Base-by-base conservation (phyloP, 1,140 invertebrate genomes). In the Doryteuthis pealeii region DNA sequence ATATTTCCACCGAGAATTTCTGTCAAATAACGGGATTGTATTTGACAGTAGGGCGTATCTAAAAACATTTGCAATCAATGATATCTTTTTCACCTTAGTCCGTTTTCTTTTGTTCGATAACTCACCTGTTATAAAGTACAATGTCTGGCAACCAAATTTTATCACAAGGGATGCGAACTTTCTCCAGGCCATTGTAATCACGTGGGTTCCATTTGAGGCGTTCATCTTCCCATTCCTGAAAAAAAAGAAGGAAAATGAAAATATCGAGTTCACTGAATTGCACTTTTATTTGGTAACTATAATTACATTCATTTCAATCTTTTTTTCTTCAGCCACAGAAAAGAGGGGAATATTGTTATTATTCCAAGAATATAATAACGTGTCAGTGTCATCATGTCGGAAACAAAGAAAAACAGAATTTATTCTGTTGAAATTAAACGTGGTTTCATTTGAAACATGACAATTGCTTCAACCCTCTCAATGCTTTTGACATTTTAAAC, bases 91-190 rank as follows among this genome's bases (percentile, higher is more conserved):
- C 30, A n/a, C n/a, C n/a, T n/a, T n/a, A n/a, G n/a, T n/a, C n/a
- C n/a, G n/a, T n/a, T n/a, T n/a, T n/a, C n/a, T n/a, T n/a, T n/a
- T n/a, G n/a, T n/a, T n/a, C n/a, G n/a, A n/a, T n/a, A n/a, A 73
- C 65, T 85, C 78, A 90, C 89, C 88, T 90, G 82, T 90, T 90
- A 77, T 90, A 90, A 0, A 90, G 82, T 15, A 90, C 90, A 75
- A 90, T 90, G 73, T 90, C 90, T 80, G 90, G 90, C 3, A 90
- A 84, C 90, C 90, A 91, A 66, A 91, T 87, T 73, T 85, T 86
- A 32, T 90, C 86, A 78, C 89, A 90, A 3, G 90, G 90, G 15
- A 91, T 81, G 3, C 90, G 80, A 45, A 91, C 83, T 58, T 84
- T 87, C 35, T 83, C 81, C 35, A 90, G 77, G 32, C 85, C 86